Evolutionary conservation across 2,888 invertebrate species (phyloP).

Genomic region (Artemia sinica): DNA sequence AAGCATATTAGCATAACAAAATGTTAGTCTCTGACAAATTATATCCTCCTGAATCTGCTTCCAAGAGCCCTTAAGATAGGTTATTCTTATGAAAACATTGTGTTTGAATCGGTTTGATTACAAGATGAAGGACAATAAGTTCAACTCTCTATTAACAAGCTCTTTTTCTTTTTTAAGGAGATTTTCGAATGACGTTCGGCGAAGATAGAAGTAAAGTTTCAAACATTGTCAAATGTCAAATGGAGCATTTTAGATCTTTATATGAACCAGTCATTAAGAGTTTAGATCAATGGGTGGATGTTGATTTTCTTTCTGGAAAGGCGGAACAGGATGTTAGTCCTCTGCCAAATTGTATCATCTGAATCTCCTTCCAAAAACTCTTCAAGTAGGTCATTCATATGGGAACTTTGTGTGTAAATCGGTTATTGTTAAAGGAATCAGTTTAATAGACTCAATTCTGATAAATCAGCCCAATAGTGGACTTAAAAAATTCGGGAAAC

Average conservation of each 20-base stretch:
- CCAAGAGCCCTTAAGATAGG: no score
- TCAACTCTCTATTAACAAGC: conserved; percentile 32
- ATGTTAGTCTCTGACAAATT: no score
- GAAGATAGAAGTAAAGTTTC: conserved; percentile 85
- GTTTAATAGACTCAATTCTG: no score
- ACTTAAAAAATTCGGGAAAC: no score
- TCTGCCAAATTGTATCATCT: conserved; percentile 58
- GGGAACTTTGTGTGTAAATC: no score
- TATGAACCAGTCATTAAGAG: conserved; percentile 38
- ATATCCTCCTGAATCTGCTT: no score
- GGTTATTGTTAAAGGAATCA: no score
- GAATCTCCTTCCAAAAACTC: conserved; percentile 58
- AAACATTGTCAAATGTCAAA: conserved; percentile 71
- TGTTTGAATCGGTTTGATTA: no score
- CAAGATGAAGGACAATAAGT: no score
- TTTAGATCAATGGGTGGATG: conserved; percentile 25
- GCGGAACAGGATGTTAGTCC: conserved; percentile 47
- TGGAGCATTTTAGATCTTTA: conserved; percentile 54
- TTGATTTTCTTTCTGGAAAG: conserved; percentile 22
- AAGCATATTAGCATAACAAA: no score
- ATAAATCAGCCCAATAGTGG: no score
- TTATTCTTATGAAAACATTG: no score
- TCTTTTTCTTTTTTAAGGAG: conserved; percentile 34
- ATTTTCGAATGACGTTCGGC: conserved; percentile 91
- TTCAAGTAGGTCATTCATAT: conserved; percentile 42